phyloP scores from a whole-genome alignment of 2,113 vertebrate species.

The Rhadina sibilatrix region DNA sequence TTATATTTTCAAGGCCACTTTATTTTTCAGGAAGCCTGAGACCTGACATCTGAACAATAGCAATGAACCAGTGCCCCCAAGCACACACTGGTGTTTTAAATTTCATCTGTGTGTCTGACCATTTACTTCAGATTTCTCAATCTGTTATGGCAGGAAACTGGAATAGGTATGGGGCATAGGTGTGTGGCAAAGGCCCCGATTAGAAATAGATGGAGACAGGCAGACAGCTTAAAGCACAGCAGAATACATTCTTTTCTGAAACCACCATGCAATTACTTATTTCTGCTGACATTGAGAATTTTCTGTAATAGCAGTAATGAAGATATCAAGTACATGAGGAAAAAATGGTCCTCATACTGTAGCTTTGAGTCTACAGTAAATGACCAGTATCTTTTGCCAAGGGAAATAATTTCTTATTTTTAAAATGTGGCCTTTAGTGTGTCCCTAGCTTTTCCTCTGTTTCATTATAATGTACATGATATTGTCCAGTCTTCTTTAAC shows the following conservation, averaged over 20 bases:
- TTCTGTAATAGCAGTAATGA: not conserved
- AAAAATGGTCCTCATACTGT: not conserved
- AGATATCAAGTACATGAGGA: not conserved
- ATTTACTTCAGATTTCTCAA: not conserved
- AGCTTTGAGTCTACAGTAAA: not conserved
- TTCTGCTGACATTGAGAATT: not conserved
- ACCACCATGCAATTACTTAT: not conserved
- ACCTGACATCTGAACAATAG: not conserved
- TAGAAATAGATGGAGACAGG: not conserved
- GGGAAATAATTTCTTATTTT: not conserved
- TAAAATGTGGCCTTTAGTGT: not conserved
- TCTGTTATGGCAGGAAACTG: not conserved
- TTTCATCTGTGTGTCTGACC: not conserved
- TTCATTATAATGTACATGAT: not conserved
- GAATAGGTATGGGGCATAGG: not conserved
- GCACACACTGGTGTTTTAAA: not conserved
- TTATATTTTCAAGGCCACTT: not conserved
- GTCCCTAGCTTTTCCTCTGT: not conserved
- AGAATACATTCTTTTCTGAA: not conserved
- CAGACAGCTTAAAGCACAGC: not conserved
- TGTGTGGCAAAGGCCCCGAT: accelerated
- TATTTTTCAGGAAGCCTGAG: not conserved
- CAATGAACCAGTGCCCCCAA: not conserved
- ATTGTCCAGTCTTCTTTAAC: not conserved
- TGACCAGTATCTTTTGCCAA: not conserved